A percentile compares a stretch with the other conserved stretches of the same genome.
Evolutionary conservation across 2,888 invertebrate species (phyloP).

Genomic region (Eilema caniola): DNA sequence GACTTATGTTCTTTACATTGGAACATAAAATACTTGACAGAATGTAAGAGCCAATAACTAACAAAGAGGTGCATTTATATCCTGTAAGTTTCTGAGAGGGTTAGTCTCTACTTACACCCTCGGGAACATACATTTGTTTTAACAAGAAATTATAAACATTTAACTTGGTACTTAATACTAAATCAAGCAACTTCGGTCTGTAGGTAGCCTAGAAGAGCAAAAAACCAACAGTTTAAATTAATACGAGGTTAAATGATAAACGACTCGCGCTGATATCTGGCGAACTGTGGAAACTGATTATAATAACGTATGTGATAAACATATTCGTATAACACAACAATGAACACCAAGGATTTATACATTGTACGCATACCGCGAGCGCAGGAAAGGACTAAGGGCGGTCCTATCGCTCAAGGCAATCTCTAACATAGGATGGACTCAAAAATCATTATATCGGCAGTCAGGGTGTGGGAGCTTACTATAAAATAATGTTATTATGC

Average conservation of each 20-base stretch:
- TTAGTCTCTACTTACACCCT: too few species aligned
- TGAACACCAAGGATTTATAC: slow-evolving; percentile 1
- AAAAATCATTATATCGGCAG: neutral
- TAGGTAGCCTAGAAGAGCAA: neutral
- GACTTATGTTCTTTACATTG: too few species aligned
- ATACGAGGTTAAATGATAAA: neutral
- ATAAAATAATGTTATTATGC: neutral
- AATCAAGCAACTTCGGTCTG: neutral
- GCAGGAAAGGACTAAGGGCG: slow-evolving; percentile 4
- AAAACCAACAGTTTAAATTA: neutral
- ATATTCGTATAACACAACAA: neutral
- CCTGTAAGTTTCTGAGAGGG: too few species aligned
- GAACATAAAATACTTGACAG: too few species aligned
- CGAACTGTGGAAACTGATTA: neutral
- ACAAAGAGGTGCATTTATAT: too few species aligned
- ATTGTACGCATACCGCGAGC: neutral
- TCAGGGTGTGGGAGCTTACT: neutral
- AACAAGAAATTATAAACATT: too few species aligned
- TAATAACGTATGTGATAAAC: neutral
- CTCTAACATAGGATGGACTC: neutral
- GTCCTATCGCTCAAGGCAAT: neutral
- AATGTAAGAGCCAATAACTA: too few species aligned
- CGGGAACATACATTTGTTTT: too few species aligned
- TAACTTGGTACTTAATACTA: too few species aligned
- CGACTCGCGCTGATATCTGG: neutral